These are phyloP conservation scores for Muscina levida DNA, from an alignment of 2,888 invertebrate genomes.

Conservation along the genomic window DNA sequence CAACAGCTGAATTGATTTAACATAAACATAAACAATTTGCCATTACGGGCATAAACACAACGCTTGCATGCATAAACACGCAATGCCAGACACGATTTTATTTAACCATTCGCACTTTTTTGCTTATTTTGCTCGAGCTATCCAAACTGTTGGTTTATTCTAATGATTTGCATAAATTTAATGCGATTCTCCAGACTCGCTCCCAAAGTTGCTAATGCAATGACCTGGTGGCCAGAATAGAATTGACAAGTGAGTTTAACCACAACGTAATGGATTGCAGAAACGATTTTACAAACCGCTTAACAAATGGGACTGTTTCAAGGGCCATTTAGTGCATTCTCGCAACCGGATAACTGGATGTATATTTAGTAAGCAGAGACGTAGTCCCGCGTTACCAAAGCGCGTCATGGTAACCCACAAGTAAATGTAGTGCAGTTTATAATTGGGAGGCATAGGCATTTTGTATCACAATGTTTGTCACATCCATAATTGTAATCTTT, in stretches of 20 bases:
- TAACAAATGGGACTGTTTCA: conserved; percentile 30
- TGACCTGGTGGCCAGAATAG: neutral
- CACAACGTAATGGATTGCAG: conserved; percentile 23
- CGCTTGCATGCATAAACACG: conserved; percentile 26
- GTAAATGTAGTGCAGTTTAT: too few relatives aligned
- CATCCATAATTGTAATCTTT: too few relatives aligned
- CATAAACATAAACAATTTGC: conserved; percentile 34
- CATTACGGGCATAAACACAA: conserved; percentile 41
- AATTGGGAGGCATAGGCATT: too few relatives aligned
- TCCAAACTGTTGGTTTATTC: conserved; percentile 22
- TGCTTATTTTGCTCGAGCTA: neutral
- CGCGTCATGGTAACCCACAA: too few relatives aligned
- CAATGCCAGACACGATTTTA: conserved; percentile 15
- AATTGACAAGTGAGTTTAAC: conserved; percentile 18
- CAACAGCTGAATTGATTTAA: conserved; percentile 12
- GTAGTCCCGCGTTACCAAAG: neutral
- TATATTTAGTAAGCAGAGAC: too few relatives aligned
- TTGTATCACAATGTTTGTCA: too few relatives aligned
- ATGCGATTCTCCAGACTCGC: conserved; percentile 2
- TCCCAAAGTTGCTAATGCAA: conserved; percentile 31
- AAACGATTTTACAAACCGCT: conserved; percentile 37
- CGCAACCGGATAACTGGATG: conserved; percentile 11
- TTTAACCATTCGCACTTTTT: conserved; percentile 12
- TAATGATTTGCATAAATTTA: conserved; percentile 46
- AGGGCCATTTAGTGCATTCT: conserved; percentile 41